Evolutionary conservation across 2,888 invertebrate species (phyloP).

Genomic region (Desoria tigrina): DNA sequence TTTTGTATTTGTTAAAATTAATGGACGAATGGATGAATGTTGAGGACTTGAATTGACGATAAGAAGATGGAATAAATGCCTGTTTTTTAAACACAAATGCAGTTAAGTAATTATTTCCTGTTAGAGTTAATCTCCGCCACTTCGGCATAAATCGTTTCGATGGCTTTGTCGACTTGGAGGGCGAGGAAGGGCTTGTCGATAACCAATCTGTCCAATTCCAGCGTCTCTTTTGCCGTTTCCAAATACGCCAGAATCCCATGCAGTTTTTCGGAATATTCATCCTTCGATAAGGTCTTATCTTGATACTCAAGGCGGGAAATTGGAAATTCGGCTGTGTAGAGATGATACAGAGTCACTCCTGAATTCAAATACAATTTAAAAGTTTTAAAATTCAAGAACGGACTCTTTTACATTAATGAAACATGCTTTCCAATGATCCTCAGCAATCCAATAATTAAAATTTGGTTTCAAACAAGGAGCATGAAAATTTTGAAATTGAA

Average conservation of each 20-base stretch:
- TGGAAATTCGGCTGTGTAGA: slow-evolving; percentile 30
- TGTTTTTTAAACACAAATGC: too few relatives aligned
- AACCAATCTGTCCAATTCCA: slow-evolving; percentile 33
- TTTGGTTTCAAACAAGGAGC: too few relatives aligned
- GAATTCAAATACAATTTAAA: too few relatives aligned
- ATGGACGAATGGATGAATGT: too few relatives aligned
- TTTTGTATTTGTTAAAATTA: too few relatives aligned
- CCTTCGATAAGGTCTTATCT: slow-evolving; percentile 18
- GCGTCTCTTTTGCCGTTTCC: slow-evolving; percentile 25
- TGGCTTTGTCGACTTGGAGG: slow-evolving; percentile 5
- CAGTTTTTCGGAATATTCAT: slow-evolving; percentile 19
- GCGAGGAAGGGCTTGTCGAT: neutral
- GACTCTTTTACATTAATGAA: neutral
- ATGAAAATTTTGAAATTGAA: too few relatives aligned
- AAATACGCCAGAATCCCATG: slow-evolving; percentile 27
- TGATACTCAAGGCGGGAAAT: slow-evolving; percentile 21
- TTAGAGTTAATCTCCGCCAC: too few relatives aligned
- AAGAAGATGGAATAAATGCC: too few relatives aligned
- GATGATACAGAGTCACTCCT: slow-evolving; percentile 43
- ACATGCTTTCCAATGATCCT: neutral
- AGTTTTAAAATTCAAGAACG: neutral
- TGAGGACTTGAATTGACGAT: too few relatives aligned
- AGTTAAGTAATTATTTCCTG: too few relatives aligned
- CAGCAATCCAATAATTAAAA: neutral
- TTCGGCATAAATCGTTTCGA: neutral